A percentile compares a stretch with the other conserved stretches of the same genome.
Conservation (phyloP, 2,113 vertebrate genomes). For the Jacana jacana region DNA sequence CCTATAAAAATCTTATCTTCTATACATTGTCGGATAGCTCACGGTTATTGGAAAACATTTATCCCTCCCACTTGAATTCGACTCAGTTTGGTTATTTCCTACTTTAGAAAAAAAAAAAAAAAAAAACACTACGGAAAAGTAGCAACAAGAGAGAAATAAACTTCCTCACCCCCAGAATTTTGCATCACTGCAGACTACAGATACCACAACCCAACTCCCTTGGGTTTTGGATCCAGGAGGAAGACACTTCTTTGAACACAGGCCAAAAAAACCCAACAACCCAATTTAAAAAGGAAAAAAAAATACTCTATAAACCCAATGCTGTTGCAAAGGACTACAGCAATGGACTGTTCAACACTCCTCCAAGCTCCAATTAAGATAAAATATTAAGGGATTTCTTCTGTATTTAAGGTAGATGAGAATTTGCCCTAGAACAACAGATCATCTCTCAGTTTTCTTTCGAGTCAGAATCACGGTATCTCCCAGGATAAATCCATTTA, state of each 20-base stretch:
- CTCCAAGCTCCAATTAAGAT: not conserved
- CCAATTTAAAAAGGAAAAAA: too few relatives aligned
- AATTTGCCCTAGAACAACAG: not conserved
- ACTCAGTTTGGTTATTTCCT: not conserved
- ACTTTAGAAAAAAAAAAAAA: not conserved
- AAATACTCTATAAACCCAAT: not conserved
- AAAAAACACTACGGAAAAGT: not conserved
- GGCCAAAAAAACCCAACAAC: not conserved
- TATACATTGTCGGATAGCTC: not conserved
- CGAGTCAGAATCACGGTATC: not conserved
- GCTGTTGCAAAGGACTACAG: not conserved
- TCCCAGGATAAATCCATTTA: not conserved
- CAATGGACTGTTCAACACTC: not conserved
- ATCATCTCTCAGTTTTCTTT: not conserved
- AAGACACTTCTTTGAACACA: not conserved
- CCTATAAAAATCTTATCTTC: constrained; percentile 4
- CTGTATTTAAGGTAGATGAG: not conserved
- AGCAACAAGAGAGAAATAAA: not conserved
- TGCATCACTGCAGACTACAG: not conserved
- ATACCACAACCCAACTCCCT: not conserved
- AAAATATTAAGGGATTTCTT: not conserved
- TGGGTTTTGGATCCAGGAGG: not conserved
- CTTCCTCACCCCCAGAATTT: not conserved
- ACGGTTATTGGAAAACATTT: not conserved
- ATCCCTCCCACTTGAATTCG: not conserved